Evolutionary conservation across 92 coral and sea anemone genomes (phyloP).

Genomic region (Isaurus tuberculatus): DNA sequence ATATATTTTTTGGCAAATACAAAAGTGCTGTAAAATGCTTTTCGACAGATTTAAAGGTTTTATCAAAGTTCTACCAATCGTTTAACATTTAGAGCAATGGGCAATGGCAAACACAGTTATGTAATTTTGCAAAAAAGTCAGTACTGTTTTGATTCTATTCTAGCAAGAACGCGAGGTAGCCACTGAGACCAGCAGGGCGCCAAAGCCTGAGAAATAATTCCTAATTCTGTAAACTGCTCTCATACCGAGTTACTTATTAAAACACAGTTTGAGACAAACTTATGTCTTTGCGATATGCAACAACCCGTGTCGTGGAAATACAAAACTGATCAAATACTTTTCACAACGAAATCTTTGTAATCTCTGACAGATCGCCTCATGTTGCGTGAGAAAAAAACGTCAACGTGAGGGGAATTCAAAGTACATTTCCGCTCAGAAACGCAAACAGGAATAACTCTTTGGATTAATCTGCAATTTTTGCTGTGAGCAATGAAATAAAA

Average conservation of each 20-base stretch:
- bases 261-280: background rate
- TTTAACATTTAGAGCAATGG: background rate
- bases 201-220: background rate
- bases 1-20: background rate
- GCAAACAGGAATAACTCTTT: conserved; percentile 3
- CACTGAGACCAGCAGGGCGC: background rate
- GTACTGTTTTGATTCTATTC: background rate
- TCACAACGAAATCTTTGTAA: background rate
- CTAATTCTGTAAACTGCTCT: background rate
- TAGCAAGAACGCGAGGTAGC: background rate
- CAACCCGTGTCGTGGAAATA: background rate
- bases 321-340: background rate
- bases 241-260: conserved; percentile 30
- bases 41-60: background rate
- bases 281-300: conserved; percentile 4
- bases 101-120: background rate
- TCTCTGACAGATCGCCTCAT: conserved; percentile 1
- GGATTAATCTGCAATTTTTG: conserved; percentile 16
- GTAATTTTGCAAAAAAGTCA: background rate
- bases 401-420: background rate
- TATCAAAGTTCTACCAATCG: background rate
- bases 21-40: background rate
- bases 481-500: conserved; percentile 15
- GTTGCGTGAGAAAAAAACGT: background rate
- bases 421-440: background rate